Percentiles rank a stretch among this genome's conserved stretches.
Evolutionary conservation across 2,888 invertebrate species (phyloP).

Genomic region (Globia sparganii): DNA sequence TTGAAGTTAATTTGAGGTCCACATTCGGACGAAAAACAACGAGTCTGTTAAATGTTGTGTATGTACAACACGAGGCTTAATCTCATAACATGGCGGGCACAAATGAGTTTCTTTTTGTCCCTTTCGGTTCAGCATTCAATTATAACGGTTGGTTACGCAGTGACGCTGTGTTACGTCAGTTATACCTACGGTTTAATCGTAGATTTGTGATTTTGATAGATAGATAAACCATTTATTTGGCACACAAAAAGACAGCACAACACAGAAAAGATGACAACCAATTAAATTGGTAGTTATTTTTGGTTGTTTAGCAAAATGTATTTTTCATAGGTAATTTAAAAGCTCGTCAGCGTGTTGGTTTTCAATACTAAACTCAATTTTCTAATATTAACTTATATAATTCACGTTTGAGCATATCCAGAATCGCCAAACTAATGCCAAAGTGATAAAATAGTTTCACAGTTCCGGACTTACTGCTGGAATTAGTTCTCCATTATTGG

Average conservation of each 20-base stretch:
- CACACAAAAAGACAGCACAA: no score
- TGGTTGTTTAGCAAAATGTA: neutral
- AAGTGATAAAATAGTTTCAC: conserved; percentile 1
- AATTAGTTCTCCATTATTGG: neutral
- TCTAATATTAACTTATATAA: neutral
- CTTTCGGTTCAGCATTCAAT: conserved; percentile 77
- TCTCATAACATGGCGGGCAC: conserved; percentile 73
- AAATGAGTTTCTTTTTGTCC: conserved; percentile 77
- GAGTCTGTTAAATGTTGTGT: conserved; percentile 24
- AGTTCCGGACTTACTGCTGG: neutral
- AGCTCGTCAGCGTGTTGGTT: neutral
- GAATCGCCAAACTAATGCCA: neutral
- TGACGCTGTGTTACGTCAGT: conserved; percentile 52
- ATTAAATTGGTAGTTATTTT: no score
- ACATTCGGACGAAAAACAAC: conserved; percentile 37
- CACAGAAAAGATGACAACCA: no score
- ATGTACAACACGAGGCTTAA: conserved; percentile 67
- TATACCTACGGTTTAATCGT: conserved; percentile 16
- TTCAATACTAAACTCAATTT: neutral
- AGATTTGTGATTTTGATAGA: conserved; percentile 28
- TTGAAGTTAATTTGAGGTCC: conserved; percentile 57
- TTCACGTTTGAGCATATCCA: neutral
- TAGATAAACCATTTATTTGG: no score
- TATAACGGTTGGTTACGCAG: conserved; percentile 65
- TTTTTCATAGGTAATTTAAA: neutral